Base-by-base conservation (phyloP, 2,113 vertebrate genomes). In the Antigone vipio region DNA sequence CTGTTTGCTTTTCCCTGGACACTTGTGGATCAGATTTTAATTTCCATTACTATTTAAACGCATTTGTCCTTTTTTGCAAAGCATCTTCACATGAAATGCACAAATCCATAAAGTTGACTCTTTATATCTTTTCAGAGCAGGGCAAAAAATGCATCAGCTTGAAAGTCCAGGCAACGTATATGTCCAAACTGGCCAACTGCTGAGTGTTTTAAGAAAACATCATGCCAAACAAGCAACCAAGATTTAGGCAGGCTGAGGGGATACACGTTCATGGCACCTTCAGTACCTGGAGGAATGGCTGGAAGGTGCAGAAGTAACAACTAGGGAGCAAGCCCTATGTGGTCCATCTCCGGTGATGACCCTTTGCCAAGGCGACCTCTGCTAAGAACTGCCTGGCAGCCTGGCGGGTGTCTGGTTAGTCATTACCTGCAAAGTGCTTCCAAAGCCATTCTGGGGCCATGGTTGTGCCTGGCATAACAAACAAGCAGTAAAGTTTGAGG, bases 1-100 rank as follows among this genome's bases (percentile, higher is more conserved):
- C 24, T 71, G 27, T 49, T 95, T 92, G n/a, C 58, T 82, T 93
- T 96, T 80, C 62, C 47, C 30, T 53, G 49, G 42, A 56, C 11
- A 16, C 76, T 86, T 91, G 49, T 68, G 49, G 56, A 85, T 88
- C 55, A 50, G 58, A 42, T 71, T 85, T 95, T 73, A 1, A 63
- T 85, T 77, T 62, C 55, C 27, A 27, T 62, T 9, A 88, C 24
- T 93, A 79, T 76, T 78, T 82, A 52, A 56, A 79, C 83, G 17
- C 42, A 42, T 69, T 80, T 53, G 9, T 44, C 24, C 15, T 77
- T 92, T 77, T 77, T 77, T 79, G 50, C 74, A 95, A 80, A 77
- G 52, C 30, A 19, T 14, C 4, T 59, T 93, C 9, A 9, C 23
- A 16, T 67, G 35, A 87, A 89, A 55, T 62, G 30, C 63, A 44